Evolutionary conservation across 2,888 invertebrate species (phyloP), one percentile per base, ranked within the genome.

Genomic region (Drosophila kokeensis): DNA sequence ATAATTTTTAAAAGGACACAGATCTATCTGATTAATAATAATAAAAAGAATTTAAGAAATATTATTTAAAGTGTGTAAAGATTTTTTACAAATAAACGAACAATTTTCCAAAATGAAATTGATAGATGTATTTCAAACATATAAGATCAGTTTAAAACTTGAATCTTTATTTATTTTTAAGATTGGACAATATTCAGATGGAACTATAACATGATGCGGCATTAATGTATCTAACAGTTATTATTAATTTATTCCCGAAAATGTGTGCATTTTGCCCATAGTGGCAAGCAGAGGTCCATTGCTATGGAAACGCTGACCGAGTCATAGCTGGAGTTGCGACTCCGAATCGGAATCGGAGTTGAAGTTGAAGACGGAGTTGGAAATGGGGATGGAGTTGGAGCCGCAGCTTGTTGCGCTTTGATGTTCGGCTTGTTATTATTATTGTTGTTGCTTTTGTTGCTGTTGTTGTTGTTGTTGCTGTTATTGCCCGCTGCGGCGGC

Each of bases 401-500:
- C 21, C 42, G 57, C 57, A 66, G 80, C 59, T 80, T 70, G 65
- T 76, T 68, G 81, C 81, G 77, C 76, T 78, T 78, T 78, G 78
- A 78, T 78, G 78, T 78, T 71, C 40, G 61, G 42, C 57, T 49
- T 65, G 57, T 53, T 66, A 29, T 27, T 54, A 36, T 54, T 54
- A 18, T 36, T 54, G 4, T 38, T 11, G 36, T 24, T 38, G 55
- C n/a, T 38, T 29, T 18, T 54, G 27, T 13, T 61, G 13, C 13
- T 49, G 7, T 15, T 24, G 48, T 2, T 15, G 48, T 2, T 15
- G 42, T 21, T 49, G 49, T 49, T 49, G 49, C 10, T 50, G 50
- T 48, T 60, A 42, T 40, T 67, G 58, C 38, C 40, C 45, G 49
- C 54, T 53, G 38, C 40, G 38, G 71, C 49, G 68, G 60, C 66